Evolutionary conservation across 2,113 vertebrate species (phyloP), one percentile per base, ranked within the genome.

Genomic region (Podarcis muralis): DNA sequence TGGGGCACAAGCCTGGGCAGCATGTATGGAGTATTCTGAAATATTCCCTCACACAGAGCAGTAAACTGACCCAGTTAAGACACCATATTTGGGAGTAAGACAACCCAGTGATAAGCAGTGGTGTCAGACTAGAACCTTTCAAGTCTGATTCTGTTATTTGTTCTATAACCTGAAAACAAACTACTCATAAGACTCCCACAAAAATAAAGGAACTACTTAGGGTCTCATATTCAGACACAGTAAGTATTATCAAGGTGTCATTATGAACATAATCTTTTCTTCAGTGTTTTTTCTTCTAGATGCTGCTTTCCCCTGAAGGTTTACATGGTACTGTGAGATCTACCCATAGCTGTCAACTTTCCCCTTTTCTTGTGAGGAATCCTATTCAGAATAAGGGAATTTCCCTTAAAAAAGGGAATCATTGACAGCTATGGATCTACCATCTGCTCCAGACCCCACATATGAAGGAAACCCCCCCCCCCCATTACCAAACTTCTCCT

Each of bases 391-490:
- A 37, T 37, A 37, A 37, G 37, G 37, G 37, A 37, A 37, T 37
- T 37, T 37, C 37, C 37, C 3, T 37, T 37, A 37, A 37, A 37
- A 37, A 37, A 37, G 37, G 37, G 37, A 37, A 37, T 37, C 37
- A 37, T 4, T 37, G 37, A 4, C 37, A 37, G 3, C 37, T 37
- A 37, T 37, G 37, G 76, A 90, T 4, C 89, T 90, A n/a, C 90
- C 90, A 93, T 94, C 92, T 95, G 91, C 83, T 95, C 90, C 88
- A 78, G 83, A 90, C 2, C n/a, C 79, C 57, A 86, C 87, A 80
- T 84, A 80, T 57, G 65, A 92, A 43, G 37, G 84, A 83, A 91
- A 86, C 65, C 3, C 78, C 75, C 23, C 23, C 11, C 7, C 11
- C 69, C 30, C 4, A 5, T 9, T 11, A 48, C 48, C 48, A 53